phyloP scores from a whole-genome alignment of 2,797 vertebrate species.

The Pempheris klunzingeri region DNA sequence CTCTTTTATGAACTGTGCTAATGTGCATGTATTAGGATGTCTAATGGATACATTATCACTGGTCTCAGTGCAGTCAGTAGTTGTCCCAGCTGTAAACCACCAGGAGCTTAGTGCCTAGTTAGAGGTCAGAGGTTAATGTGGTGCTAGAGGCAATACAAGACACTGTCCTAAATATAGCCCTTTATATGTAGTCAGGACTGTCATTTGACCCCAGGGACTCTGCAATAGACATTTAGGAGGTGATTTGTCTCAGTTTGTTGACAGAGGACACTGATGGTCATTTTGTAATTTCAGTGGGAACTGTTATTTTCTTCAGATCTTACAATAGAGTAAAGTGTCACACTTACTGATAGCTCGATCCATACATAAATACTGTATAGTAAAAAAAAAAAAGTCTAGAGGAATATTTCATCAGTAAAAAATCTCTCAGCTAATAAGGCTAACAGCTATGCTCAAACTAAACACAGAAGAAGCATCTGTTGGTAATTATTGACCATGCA shows the following conservation, averaged over 20 bases:
- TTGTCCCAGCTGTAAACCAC: conserved; percentile 74
- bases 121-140: conserved; percentile 78
- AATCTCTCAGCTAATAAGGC: neutral
- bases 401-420: conserved; percentile 1
- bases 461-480: conserved; percentile 47
- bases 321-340: conserved; percentile 11
- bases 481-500: conserved; percentile 36
- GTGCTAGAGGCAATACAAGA: conserved; percentile 76
- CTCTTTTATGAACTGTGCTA: neutral
- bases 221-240: conserved; percentile 60
- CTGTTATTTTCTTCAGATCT: conserved; percentile 21
- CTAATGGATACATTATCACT: conserved; percentile 10
- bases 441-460: conserved; percentile 22
- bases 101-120: conserved; percentile 68
- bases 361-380: neutral
- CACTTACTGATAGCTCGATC: conserved; percentile 7
- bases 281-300: conserved; percentile 36
- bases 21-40: conserved; percentile 2
- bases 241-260: conserved; percentile 73
- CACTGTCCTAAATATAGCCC: conserved; percentile 76
- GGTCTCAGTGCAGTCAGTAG: conserved; percentile 32
- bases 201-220: conserved; percentile 70
- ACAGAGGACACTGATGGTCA: conserved; percentile 45
- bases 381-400: no score
- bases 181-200: conserved; percentile 65